phyloP scores from a whole-genome alignment of 2,888 invertebrate species.

The Nasonia oneida region DNA sequence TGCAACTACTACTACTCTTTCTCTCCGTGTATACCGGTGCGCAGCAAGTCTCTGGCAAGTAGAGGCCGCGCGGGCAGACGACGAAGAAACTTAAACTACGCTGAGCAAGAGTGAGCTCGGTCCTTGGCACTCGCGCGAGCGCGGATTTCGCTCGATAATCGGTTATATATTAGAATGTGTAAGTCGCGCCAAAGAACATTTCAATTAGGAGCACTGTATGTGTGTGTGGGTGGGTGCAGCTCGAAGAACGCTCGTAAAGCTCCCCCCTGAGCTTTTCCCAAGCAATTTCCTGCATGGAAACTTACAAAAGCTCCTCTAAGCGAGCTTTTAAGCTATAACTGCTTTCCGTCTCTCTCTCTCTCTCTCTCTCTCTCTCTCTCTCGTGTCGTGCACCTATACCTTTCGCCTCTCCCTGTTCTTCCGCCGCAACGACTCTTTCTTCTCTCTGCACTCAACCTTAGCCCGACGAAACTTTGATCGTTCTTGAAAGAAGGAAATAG shows the following conservation, averaged over 20 bases:
- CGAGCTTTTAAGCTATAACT: constrained; percentile 60
- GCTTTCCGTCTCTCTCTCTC: constrained; percentile 24
- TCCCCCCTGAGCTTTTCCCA: constrained; percentile 57
- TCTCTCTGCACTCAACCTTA: constrained; percentile 20
- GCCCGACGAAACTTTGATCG: constrained; percentile 53
- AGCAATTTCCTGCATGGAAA: constrained; percentile 61
- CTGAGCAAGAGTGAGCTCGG: constrained; percentile 35
- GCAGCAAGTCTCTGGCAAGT: background rate
- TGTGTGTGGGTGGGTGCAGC: background rate
- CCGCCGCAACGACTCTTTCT: constrained; percentile 20
- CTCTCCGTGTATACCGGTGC: background rate
- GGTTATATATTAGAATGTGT: constrained; percentile 66
- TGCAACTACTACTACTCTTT: background rate
- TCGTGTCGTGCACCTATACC: background rate
- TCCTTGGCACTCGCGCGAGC: background rate
- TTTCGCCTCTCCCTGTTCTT: background rate
- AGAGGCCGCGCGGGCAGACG: background rate
- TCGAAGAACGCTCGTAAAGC: constrained; percentile 45
- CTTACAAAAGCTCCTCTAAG: constrained; percentile 58
- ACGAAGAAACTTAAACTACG: constrained; percentile 71
- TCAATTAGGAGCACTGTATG: constrained; percentile 66
- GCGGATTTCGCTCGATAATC: constrained; percentile 64
- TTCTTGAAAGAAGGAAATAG: constrained; percentile 13
- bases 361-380: background rate
- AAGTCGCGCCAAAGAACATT: constrained; percentile 63